phyloP scores from a whole-genome alignment of 2,888 invertebrate species.

The Sericinus montela region DNA sequence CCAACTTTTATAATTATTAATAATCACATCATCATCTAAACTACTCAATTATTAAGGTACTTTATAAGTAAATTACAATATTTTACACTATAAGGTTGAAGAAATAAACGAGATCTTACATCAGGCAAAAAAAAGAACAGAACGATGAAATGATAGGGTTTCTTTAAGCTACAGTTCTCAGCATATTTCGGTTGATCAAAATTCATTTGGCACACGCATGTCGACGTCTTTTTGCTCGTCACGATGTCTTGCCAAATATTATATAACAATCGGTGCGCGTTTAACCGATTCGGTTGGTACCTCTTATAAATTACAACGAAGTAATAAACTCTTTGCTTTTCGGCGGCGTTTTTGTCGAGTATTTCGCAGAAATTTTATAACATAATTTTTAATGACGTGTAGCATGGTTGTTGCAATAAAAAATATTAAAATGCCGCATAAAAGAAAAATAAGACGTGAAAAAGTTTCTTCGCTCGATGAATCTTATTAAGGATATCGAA shows the following conservation, averaged over 20 bases:
- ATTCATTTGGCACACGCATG: constrained; percentile 46
- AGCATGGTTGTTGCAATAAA: too few relatives aligned
- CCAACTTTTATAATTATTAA: too few relatives aligned
- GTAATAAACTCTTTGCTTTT: constrained; percentile 14
- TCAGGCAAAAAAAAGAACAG: constrained; percentile 8
- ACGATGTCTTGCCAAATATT: constrained; percentile 43
- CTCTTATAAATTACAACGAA: constrained; percentile 14
- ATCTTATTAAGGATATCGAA: too few relatives aligned
- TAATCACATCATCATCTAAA: too few relatives aligned
- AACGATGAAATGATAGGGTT: background rate
- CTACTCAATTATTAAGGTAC: too few relatives aligned
- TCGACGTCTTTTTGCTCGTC: constrained; percentile 47
- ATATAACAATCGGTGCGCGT: constrained; percentile 12
- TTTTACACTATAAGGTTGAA: too few relatives aligned
- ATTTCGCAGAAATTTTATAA: constrained; percentile 4
- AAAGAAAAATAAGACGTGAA: too few relatives aligned
- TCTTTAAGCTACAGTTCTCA: constrained; percentile 11
- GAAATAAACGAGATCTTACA: background rate
- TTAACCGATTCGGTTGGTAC: constrained; percentile 14
- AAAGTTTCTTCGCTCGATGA: too few relatives aligned
- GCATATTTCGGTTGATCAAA: constrained; percentile 37
- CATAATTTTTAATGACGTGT: background rate
- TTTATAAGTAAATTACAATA: too few relatives aligned
- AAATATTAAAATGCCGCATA: too few relatives aligned
- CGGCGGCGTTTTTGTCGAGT: background rate